Conservation (phyloP, 2,888 invertebrate genomes). For the Ochropacha duplaris region DNA sequence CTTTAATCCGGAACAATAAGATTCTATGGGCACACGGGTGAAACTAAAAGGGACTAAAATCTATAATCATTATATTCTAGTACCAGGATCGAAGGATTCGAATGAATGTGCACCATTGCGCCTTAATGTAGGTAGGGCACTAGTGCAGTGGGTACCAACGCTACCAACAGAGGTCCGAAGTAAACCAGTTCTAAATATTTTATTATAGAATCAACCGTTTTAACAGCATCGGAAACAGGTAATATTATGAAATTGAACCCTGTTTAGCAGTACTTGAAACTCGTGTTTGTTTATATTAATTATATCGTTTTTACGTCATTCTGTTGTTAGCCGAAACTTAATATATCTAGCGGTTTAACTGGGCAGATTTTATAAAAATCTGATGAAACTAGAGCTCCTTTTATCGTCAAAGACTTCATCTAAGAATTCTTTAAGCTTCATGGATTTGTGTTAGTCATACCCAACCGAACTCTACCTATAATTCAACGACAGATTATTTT, state of each 20-base stretch:
- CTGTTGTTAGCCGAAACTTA: not conserved
- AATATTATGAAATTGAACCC: not conserved
- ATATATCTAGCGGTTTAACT: not conserved
- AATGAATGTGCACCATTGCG: constrained; percentile 14
- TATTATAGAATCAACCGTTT: not conserved
- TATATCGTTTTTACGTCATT: not conserved
- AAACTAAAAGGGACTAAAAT: no score
- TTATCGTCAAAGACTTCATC: not conserved
- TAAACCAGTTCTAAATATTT: not conserved
- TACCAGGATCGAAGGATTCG: constrained; percentile 9
- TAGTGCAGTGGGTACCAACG: not conserved
- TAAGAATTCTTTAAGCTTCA: not conserved
- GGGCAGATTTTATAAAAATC: not conserved
- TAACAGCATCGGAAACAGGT: not conserved
- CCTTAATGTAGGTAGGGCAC: not conserved
- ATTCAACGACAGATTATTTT: not conserved
- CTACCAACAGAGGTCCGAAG: not conserved
- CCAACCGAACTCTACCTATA: not conserved
- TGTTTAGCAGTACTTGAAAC: not conserved
- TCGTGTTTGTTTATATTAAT: not conserved
- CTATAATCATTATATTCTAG: not conserved
- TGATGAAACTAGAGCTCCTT: not conserved
- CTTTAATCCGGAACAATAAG: no score
- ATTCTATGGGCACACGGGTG: no score
- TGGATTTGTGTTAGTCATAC: not conserved